Conservation (phyloP, 2,888 invertebrate species). For the Hyposoter dolosus region DNA sequence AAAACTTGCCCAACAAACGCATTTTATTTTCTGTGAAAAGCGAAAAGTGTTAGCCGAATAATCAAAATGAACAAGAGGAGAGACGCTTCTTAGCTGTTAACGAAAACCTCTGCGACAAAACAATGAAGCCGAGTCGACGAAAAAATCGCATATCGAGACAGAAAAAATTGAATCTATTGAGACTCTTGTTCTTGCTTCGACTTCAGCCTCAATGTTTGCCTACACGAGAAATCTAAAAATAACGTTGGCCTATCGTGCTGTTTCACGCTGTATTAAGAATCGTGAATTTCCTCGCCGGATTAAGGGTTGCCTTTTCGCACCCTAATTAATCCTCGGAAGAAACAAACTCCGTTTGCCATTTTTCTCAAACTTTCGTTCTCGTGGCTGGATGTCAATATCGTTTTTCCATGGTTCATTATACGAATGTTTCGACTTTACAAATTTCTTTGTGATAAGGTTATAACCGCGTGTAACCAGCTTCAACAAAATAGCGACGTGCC, state of each 20-base stretch:
- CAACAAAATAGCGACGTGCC: neutral
- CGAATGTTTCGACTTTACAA: neutral
- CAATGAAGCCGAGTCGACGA: neutral
- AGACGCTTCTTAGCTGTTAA: neutral
- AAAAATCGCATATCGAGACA: neutral
- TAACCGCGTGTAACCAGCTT: slow-evolving; percentile 21
- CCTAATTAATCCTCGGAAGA: neutral
- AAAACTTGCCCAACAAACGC: neutral
- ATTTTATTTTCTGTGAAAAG: neutral
- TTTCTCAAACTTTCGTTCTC: neutral
- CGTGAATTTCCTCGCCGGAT: slow-evolving; percentile 12
- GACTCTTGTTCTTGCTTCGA: neutral
- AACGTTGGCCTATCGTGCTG: slow-evolving; percentile 41
- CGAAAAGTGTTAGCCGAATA: neutral
- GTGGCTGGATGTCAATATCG: neutral
- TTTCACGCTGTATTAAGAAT: neutral
- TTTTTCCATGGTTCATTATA: neutral
- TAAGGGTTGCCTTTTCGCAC: slow-evolving; percentile 22
- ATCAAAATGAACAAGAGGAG: neutral
- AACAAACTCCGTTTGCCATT: too few species aligned
- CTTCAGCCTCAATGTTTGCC: slow-evolving; percentile 7
- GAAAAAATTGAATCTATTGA: neutral
- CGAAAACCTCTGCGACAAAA: neutral
- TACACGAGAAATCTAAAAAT: slow-evolving; percentile 35
- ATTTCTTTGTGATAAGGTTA: neutral